Conservation (phyloP, 1,140 invertebrate species). For the Polyergus mexicanus region DNA sequence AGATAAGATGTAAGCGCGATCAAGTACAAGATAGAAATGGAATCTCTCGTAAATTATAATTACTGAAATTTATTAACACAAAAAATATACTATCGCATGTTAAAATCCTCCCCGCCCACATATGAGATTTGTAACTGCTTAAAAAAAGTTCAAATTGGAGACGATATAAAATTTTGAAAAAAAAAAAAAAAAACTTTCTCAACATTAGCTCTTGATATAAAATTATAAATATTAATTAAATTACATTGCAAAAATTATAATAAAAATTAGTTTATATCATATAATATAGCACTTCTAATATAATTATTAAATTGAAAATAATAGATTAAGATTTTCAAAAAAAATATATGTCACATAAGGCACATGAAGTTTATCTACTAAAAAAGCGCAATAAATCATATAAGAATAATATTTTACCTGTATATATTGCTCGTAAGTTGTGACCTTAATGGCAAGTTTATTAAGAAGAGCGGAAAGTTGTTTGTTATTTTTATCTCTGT, state of each 20-base stretch:
- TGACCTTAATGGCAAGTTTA: conserved; percentile 53
- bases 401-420: conserved; percentile 55
- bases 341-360: no score
- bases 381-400: conserved; percentile 7
- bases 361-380: not conserved
- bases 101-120: not conserved
- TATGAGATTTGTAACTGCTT: not conserved
- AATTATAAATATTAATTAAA: not conserved
- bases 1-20: conserved; percentile 45
- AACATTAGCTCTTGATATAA: not conserved
- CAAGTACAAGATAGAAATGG: conserved; percentile 31
- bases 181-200: not conserved
- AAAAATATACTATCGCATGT: conserved; percentile 43
- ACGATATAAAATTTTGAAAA: not conserved
- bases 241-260: not conserved
- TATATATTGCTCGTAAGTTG: conserved; percentile 6
- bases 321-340: not conserved
- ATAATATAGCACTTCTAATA: not conserved
- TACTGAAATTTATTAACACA: conserved; percentile 42
- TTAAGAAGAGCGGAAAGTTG: not conserved
- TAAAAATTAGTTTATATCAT: not conserved
- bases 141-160: not conserved
- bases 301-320: not conserved
- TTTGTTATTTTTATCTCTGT: conserved; percentile 43
- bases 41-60: conserved; percentile 22